Conservation (phyloP, 2,113 vertebrate genomes). For the Psophia crepitans region DNA sequence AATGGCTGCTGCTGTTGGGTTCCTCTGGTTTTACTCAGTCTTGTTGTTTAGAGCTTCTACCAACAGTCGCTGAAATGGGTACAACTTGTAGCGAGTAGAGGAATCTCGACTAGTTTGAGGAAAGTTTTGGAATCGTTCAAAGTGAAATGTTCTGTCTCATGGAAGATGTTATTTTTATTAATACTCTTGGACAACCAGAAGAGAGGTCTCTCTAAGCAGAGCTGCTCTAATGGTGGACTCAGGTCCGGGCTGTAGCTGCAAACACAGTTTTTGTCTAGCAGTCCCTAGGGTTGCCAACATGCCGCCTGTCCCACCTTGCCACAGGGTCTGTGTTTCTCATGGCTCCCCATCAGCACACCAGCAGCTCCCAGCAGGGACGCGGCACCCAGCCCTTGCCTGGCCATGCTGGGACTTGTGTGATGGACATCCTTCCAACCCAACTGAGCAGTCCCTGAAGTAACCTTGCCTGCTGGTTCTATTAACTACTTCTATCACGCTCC, state of each 20-base stretch:
- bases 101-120: background rate
- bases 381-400: background rate
- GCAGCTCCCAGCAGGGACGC: background rate
- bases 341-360: fast-evolving
- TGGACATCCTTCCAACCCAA: background rate
- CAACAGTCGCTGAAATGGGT: background rate
- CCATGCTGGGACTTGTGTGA: background rate
- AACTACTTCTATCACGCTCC: background rate
- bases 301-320: background rate
- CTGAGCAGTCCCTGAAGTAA: background rate
- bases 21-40: background rate
- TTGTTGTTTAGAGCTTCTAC: background rate
- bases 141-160: background rate
- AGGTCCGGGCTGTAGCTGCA: background rate
- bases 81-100: background rate
- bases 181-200: background rate
- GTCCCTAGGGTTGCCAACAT: background rate
- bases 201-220: background rate
- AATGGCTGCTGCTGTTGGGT: background rate
- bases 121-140: background rate
- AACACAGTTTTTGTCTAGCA: background rate
- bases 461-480: slow-evolving; percentile 34
- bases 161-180: background rate
- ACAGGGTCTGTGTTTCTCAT: background rate
- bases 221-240: background rate